phyloP scores from a whole-genome alignment of 35 echinoderm and acorn worm genomes.

The Chiridota heheva region DNA sequence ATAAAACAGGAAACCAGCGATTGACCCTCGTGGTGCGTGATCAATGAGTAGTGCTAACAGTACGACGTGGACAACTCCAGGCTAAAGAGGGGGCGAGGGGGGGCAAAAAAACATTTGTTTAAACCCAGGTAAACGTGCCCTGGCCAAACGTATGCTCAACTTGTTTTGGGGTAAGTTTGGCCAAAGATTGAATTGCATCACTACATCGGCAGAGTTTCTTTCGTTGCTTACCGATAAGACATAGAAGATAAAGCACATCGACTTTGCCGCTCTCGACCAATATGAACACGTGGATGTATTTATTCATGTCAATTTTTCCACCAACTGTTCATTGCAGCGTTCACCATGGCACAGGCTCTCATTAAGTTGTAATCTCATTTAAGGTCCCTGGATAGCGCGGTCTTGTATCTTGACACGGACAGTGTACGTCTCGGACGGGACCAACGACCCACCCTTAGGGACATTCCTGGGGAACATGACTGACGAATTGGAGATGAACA shows the following conservation, averaged over 20 bases:
- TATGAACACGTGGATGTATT: background rate
- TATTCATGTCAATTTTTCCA: conserved; percentile 1
- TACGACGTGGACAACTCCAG: no score
- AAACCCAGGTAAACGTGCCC: background rate
- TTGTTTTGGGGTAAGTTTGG: conserved; percentile 28
- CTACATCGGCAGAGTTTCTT: background rate
- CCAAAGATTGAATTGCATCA: background rate
- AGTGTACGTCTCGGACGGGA: background rate
- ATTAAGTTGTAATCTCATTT: conserved; percentile 41
- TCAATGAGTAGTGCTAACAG: no score
- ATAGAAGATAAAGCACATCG: background rate
- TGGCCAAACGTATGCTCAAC: conserved; percentile 6
- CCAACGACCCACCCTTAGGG: background rate
- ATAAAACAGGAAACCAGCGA: no score
- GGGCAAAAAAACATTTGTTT: background rate
- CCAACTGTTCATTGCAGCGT: conserved; percentile 42
- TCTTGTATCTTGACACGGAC: conserved; percentile 40
- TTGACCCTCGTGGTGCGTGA: no score
- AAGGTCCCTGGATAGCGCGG: background rate
- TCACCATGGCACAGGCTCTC: conserved; percentile 35
- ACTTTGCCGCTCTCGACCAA: conserved; percentile 3
- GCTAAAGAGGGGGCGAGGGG: background rate
- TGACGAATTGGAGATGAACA: conserved; percentile 38
- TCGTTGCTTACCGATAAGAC: background rate
- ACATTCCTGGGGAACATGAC: conserved; percentile 35